Evolutionary conservation across 2,797 vertebrate genomes (phyloP).

Genomic region (Melanotaenia nigrans): DNA sequence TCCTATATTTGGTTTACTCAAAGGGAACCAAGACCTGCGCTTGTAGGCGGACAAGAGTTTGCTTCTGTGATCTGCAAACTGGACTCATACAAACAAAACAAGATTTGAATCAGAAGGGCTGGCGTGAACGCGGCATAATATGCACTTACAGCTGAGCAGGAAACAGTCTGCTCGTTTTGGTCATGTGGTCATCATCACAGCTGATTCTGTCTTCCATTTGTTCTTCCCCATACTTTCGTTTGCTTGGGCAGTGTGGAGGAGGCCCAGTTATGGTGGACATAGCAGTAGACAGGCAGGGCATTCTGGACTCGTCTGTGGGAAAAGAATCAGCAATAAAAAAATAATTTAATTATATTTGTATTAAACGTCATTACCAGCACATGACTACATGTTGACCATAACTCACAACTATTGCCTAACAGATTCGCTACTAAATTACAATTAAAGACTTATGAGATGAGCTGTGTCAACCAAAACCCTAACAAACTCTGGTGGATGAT

Average conservation of each 20-base stretch:
- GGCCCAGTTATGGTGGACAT: constrained; percentile 89
- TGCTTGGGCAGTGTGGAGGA: constrained; percentile 90
- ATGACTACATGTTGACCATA: neutral
- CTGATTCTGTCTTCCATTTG: constrained; percentile 88
- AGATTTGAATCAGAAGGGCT: neutral
- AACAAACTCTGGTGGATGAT: too few species aligned
- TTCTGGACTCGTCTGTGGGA: constrained; percentile 88
- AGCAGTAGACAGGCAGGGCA: constrained; percentile 86
- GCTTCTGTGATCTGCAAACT: too few species aligned
- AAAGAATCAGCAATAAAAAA: constrained; percentile 69
- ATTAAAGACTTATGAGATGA: neutral
- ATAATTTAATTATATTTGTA: neutral
- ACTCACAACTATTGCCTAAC: neutral
- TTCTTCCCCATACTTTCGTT: constrained; percentile 93
- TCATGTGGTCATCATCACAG: constrained; percentile 91
- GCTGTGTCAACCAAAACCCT: neutral
- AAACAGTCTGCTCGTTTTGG: constrained; percentile 95
- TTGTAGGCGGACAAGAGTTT: too few species aligned
- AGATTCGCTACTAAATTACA: neutral
- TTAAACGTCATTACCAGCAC: neutral
- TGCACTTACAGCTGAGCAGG: constrained; percentile 91
- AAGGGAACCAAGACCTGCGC: too few species aligned
- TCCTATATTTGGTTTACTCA: too few species aligned
- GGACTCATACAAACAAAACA: too few species aligned
- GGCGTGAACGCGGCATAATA: neutral